Conservation (phyloP, 2,888 invertebrate genomes). For the Agrypnus murinus region DNA sequence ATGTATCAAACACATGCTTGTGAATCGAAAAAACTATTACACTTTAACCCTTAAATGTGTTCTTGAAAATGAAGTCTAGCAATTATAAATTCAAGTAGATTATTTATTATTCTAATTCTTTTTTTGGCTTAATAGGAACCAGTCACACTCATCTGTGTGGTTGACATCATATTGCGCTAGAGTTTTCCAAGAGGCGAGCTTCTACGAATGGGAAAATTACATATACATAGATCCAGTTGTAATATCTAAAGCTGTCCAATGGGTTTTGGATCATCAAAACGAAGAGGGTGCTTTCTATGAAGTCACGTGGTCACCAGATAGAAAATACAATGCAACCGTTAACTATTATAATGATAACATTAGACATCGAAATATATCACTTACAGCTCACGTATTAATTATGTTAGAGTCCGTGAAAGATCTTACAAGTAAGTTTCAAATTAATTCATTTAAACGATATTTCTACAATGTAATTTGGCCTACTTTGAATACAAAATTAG, state of each 20-base stretch:
- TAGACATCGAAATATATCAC: constrained; percentile 85
- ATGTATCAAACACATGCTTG: no score
- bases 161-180: constrained; percentile 93
- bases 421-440: constrained; percentile 71
- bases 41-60: no score
- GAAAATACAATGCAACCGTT: constrained; percentile 88
- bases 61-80: no score
- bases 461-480: no score
- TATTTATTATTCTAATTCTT: no score
- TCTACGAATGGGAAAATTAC: constrained; percentile 96
- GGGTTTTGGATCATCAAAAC: constrained; percentile 90
- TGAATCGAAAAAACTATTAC: no score
- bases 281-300: constrained; percentile 93
- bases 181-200: constrained; percentile 90
- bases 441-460: no score
- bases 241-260: constrained; percentile 88
- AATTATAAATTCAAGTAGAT: no score
- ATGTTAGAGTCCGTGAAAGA: constrained; percentile 90
- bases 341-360: constrained; percentile 74
- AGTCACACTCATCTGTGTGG: constrained; percentile 92
- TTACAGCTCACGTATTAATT: constrained; percentile 95
- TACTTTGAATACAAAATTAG: no score
- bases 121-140: constrained; percentile 79
- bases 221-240: constrained; percentile 94
- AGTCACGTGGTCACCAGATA: constrained; percentile 88